A percentile compares a stretch with the other conserved stretches of the same genome.
phyloP scores from a whole-genome alignment of 2,888 invertebrate genomes.

The Augochlorella aurata region DNA sequence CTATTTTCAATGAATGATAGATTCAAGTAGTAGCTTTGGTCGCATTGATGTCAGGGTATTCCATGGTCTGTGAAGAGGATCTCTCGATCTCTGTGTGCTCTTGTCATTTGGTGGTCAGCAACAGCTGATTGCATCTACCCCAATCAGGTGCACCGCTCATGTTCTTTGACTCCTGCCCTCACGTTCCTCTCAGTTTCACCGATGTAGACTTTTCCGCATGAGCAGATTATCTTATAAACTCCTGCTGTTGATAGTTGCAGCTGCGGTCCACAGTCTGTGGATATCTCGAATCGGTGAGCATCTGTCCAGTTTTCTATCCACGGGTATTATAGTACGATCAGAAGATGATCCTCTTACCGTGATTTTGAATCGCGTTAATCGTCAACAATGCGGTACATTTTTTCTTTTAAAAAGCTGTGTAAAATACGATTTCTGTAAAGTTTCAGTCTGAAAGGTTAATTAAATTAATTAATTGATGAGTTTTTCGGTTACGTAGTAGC shows the following conservation, averaged over 20 bases:
- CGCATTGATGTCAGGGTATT: neutral
- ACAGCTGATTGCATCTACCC: slow-evolving; percentile 6
- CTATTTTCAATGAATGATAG: neutral
- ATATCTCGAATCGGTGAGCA: no score
- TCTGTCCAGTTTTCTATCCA: neutral
- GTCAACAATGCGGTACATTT: neutral
- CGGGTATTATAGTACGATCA: neutral
- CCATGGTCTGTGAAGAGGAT: neutral
- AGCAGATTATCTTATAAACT: neutral
- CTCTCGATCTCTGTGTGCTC: slow-evolving; percentile 1
- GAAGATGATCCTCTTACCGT: neutral
- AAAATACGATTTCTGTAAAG: neutral
- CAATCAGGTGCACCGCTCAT: neutral
- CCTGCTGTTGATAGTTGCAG: neutral
- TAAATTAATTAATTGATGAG: neutral
- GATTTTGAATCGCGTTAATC: neutral
- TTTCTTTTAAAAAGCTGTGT: neutral
- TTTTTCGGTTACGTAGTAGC: neutral
- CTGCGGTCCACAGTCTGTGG: neutral
- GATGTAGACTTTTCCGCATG: neutral
- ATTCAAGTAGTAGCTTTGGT: neutral
- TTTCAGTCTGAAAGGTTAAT: neutral
- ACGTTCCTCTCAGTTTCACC: neutral
- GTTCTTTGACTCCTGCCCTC: neutral
- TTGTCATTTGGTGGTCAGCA: slow-evolving; percentile 3